phyloP scores from a whole-genome alignment of 2,888 invertebrate genomes.

The Oxystoma pomonae region DNA sequence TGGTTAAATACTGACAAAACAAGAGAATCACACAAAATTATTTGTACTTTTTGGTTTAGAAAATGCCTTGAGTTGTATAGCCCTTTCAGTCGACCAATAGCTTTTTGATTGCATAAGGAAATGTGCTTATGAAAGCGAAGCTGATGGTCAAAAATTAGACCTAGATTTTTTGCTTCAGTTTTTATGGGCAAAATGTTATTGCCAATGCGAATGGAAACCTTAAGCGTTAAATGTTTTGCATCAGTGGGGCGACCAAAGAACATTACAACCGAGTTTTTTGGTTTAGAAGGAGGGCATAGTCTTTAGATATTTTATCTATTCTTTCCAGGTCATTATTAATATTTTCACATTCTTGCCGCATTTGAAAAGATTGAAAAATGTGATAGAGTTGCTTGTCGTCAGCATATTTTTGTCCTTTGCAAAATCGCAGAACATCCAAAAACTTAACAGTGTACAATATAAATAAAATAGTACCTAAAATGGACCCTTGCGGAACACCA shows the following conservation, averaged over 20 bases:
- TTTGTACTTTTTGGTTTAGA: background rate
- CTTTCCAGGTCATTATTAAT: background rate
- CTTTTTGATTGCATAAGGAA: background rate
- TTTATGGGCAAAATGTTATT: background rate
- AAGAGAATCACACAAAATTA: background rate
- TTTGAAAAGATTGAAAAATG: background rate
- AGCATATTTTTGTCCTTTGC: background rate
- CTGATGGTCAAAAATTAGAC: background rate
- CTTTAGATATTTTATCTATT: background rate
- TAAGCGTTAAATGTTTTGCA: background rate
- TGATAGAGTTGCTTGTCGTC: background rate
- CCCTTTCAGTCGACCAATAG: background rate
- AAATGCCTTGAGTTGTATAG: background rate
- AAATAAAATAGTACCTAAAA: conserved; percentile 48
- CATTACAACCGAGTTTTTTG: background rate
- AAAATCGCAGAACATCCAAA: conserved; percentile 35
- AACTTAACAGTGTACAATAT: background rate
- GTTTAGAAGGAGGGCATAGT: background rate
- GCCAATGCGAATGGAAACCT: background rate
- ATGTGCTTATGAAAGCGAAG: background rate
- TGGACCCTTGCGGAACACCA: conserved; percentile 43
- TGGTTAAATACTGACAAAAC: conserved; percentile 5
- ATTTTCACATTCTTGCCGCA: background rate
- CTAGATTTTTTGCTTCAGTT: background rate
- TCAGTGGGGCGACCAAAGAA: background rate